These are phyloP conservation scores for Proctacanthus coquilletti DNA, from an alignment of 1,140 invertebrate genomes.

Conservation along the genomic window DNA sequence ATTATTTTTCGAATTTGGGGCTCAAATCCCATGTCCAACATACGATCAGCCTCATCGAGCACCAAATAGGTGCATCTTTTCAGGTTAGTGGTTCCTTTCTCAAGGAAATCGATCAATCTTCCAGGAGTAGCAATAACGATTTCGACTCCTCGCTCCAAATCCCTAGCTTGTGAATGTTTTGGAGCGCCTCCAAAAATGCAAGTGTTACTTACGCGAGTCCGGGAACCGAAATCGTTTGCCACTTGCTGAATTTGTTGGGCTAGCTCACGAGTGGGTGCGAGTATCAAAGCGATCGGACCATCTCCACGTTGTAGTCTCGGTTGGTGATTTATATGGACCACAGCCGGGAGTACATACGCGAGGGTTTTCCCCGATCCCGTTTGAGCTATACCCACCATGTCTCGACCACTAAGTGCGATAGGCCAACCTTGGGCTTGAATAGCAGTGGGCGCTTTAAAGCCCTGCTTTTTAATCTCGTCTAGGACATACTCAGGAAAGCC, in stretches of 20 bases:
- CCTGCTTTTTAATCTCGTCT: slow-evolving; percentile 61
- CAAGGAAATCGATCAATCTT: slow-evolving; percentile 88
- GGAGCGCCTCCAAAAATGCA: slow-evolving; percentile 94
- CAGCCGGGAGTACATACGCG: slow-evolving; percentile 66
- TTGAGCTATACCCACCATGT: slow-evolving; percentile 91
- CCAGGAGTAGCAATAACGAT: slow-evolving; percentile 92
- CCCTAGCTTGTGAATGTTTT: slow-evolving; percentile 65
- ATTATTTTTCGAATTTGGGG: slow-evolving; percentile 96
- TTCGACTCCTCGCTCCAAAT: slow-evolving; percentile 74
- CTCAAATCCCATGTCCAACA: slow-evolving; percentile 99
- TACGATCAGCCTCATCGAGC: slow-evolving; percentile 90
- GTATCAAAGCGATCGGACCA: slow-evolving; percentile 79
- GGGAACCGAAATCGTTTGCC: slow-evolving; percentile 76
- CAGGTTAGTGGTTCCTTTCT: slow-evolving; percentile 80
- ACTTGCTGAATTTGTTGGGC: slow-evolving; percentile 96
- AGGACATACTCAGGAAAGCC: slow-evolving; percentile 69
- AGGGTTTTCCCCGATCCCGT: slow-evolving; percentile 90
- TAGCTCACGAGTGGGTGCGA: slow-evolving; percentile 89
- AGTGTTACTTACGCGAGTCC: slow-evolving; percentile 72
- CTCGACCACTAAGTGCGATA: slow-evolving; percentile 77
- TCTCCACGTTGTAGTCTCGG: slow-evolving; percentile 65
- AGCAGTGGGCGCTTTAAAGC: slow-evolving; percentile 72
- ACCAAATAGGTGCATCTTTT: slow-evolving; percentile 87
- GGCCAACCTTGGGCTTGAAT: slow-evolving; percentile 90
- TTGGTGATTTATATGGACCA: slow-evolving; percentile 90